These are phyloP conservation scores for Harpagoxenus sublaevis DNA, from an alignment of 2,888 invertebrate genomes.

Conservation along the genomic window DNA sequence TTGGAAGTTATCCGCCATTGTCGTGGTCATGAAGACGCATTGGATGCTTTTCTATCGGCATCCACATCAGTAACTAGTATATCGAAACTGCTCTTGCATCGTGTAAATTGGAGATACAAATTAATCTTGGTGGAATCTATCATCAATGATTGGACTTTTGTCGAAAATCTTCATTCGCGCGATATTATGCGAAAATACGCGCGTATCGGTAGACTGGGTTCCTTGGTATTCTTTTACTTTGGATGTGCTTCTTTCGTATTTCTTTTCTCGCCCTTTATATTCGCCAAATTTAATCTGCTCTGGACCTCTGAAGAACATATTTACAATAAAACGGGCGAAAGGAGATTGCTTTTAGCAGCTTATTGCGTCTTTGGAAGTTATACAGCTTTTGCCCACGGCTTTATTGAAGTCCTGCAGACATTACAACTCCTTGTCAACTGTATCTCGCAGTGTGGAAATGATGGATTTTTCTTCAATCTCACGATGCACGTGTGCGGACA, in stretches of 20 bases:
- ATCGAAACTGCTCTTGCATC: conserved; percentile 30
- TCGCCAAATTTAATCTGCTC: not conserved
- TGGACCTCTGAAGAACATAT: not conserved
- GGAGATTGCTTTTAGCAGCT: conserved; percentile 41
- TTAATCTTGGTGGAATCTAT: conserved; percentile 23
- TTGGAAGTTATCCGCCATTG: conserved; percentile 36
- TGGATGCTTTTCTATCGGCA: conserved; percentile 17
- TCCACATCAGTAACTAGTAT: conserved; percentile 24
- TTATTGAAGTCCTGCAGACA: conserved; percentile 34
- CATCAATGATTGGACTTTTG: conserved; percentile 24
- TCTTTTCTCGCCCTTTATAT: not conserved
- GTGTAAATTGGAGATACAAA: conserved; percentile 30
- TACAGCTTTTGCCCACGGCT: conserved; percentile 51
- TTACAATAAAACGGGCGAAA: conserved; percentile 20
- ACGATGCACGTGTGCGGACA: conserved; percentile 83
- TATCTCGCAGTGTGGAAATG: conserved; percentile 67
- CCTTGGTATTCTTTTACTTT: not conserved
- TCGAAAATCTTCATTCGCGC: not conserved
- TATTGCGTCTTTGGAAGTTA: conserved; percentile 29
- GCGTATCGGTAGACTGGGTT: not conserved
- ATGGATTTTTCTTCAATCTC: conserved; percentile 78
- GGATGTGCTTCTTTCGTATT: conserved; percentile 13
- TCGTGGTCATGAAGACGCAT: conserved; percentile 4
- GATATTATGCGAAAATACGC: conserved; percentile 37
- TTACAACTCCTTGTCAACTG: conserved; percentile 32